A percentile compares a stretch with the other conserved stretches of the same genome.
These are phyloP conservation scores for Ia io DNA, from an alignment of 2,113 vertebrate species.

Conservation along the genomic window DNA sequence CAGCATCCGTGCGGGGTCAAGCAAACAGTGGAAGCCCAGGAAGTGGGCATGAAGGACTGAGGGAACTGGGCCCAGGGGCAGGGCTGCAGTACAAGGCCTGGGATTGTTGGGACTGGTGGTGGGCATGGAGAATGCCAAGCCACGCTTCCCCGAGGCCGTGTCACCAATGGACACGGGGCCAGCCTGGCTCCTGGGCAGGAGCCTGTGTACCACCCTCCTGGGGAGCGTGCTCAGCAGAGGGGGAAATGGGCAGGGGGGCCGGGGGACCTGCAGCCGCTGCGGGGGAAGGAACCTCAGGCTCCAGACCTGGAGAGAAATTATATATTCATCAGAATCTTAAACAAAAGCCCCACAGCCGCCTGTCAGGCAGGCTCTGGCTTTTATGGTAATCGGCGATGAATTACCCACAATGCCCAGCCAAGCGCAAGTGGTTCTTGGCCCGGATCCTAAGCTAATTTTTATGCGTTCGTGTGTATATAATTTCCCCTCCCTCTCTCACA, in stretches of 20 bases:
- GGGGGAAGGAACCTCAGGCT: not conserved
- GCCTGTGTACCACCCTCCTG: not conserved
- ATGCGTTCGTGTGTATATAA: conserved; percentile 77
- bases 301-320: not conserved
- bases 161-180: not conserved
- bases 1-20: fast-evolving
- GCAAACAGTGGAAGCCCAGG: not conserved
- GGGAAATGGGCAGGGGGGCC: not conserved
- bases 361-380: conserved; percentile 75
- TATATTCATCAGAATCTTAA: conserved; percentile 78
- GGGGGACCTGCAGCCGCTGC: not conserved
- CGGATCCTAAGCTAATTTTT: conserved; percentile 82
- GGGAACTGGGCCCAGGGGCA: not conserved
- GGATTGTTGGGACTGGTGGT: fast-evolving
- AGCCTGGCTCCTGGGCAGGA: not conserved
- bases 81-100: not conserved
- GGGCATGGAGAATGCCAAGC: not conserved
- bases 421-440: conserved; percentile 82
- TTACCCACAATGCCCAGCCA: conserved; percentile 85
- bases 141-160: no score
- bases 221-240: not conserved
- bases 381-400: conserved; percentile 82
- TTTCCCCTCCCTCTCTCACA: conserved; percentile 37
- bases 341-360: conserved; percentile 73
- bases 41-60: not conserved